These are phyloP conservation scores for Periplaneta americana DNA, from an alignment of 1,140 invertebrate species.

Conservation along the genomic window DNA sequence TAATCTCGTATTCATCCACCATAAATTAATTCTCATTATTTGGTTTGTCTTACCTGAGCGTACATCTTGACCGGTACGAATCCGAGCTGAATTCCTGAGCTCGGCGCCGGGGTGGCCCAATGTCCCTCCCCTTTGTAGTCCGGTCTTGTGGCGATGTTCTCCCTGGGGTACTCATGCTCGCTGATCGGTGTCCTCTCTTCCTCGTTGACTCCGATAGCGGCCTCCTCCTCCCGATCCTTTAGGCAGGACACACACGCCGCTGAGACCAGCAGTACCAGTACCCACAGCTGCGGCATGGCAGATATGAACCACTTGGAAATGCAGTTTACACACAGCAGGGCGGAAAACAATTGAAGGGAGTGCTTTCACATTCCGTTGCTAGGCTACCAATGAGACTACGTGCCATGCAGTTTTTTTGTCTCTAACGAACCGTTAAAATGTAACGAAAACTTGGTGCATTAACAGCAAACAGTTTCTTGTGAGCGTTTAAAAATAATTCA, in stretches of 20 bases:
- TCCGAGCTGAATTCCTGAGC: slow-evolving; percentile 37
- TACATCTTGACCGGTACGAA: slow-evolving; percentile 62
- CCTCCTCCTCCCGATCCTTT: not conserved
- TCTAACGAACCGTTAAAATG: no score
- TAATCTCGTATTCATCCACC: no score
- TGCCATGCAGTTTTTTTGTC: no score
- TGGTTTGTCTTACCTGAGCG: slow-evolving; percentile 39
- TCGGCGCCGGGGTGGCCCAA: slow-evolving; percentile 40
- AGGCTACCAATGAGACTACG: no score
- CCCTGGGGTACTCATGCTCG: slow-evolving; percentile 37
- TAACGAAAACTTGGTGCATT: no score
- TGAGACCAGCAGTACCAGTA: not conserved
- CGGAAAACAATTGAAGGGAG: no score
- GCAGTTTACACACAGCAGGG: no score
- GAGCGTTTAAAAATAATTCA: no score
- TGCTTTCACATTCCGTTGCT: no score
- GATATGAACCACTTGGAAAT: no score
- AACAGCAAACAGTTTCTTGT: no score
- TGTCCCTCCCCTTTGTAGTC: slow-evolving; percentile 42
- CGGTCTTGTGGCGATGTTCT: slow-evolving; percentile 40
- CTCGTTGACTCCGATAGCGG: not conserved
- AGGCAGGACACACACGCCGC: not conserved
- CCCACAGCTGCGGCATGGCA: not conserved
- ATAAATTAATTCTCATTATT: no score
- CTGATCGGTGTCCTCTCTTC: slow-evolving; percentile 20